Percentiles rank a stretch among this genome's conserved stretches.
These are phyloP conservation scores for Penelope pileata DNA, from an alignment of 2,113 vertebrate species.

Conservation along the genomic window DNA sequence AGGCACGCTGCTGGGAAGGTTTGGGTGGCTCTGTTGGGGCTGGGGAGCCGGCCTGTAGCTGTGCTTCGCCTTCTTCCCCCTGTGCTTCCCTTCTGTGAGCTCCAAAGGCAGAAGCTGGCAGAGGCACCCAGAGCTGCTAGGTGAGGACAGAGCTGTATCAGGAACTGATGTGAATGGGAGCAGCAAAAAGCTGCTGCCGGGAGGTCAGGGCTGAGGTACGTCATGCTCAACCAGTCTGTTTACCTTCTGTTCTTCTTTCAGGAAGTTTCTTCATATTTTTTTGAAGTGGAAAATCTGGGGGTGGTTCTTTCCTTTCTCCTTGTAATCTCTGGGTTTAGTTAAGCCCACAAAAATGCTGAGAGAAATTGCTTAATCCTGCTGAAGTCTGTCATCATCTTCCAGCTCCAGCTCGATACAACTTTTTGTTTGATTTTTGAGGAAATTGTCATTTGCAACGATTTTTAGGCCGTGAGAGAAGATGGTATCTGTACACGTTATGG, in stretches of 20 bases:
- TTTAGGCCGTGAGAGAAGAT: background rate
- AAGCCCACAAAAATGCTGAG: constrained; percentile 67
- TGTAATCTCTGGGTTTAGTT: constrained; percentile 58
- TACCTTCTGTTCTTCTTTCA: constrained; percentile 6
- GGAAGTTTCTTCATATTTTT: background rate
- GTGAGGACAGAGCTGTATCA: background rate
- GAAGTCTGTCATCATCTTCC: constrained; percentile 52
- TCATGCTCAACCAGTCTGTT: constrained; percentile 28
- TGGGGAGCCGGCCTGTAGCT: background rate
- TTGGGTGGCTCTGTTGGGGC: background rate
- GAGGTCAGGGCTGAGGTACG: background rate
- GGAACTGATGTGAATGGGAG: background rate
- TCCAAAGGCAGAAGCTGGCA: background rate
- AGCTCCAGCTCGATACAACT: background rate
- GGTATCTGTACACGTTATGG: background rate
- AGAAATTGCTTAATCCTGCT: constrained; percentile 56
- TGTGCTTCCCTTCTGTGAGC: background rate
- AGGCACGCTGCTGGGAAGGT: background rate
- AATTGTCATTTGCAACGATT: background rate
- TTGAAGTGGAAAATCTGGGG: constrained; percentile 53
- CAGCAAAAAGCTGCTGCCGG: background rate
- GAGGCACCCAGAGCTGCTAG: constrained; percentile 7
- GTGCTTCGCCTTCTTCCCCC: background rate
- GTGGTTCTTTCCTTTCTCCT: constrained; percentile 68
- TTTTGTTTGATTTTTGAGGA: constrained; percentile 26